Percentiles rank a stretch among this genome's conserved stretches.
Conservation (phyloP, 1,140 invertebrate species). For the Temnothorax curvispinosus region DNA sequence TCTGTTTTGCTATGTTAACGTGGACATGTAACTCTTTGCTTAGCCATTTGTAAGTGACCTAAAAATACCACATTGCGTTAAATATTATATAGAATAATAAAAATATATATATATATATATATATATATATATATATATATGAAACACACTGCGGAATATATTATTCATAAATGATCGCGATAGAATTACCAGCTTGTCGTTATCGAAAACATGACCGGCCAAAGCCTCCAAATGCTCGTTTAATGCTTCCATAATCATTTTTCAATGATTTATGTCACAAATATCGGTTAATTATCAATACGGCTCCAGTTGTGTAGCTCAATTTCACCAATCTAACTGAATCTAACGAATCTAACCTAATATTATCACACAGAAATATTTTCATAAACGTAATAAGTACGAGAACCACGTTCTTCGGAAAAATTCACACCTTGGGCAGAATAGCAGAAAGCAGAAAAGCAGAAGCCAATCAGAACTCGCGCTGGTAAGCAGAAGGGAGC, state of each 20-base stretch:
- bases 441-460: too few relatives aligned
- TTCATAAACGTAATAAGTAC: too few relatives aligned
- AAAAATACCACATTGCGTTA: conserved; percentile 55
- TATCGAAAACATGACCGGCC: conserved; percentile 73
- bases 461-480: too few relatives aligned
- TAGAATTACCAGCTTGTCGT: conserved; percentile 78
- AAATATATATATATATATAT: not conserved
- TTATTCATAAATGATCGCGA: conserved; percentile 2
- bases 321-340: not conserved
- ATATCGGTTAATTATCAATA: conserved; percentile 1
- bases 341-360: not conserved
- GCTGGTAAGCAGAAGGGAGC: too few relatives aligned
- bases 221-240: conserved; percentile 72
- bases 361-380: not conserved
- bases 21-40: conserved; percentile 83
- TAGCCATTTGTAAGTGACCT: conserved; percentile 85
- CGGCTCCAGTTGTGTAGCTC: not conserved
- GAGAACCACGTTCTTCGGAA: too few relatives aligned
- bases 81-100: conserved; percentile 3
- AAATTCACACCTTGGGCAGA: too few relatives aligned
- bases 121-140: not conserved
- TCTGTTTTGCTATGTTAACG: conserved; percentile 82
- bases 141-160: not conserved
- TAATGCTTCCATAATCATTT: conserved; percentile 54
- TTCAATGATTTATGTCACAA: not conserved